Evolutionary conservation across 2,113 vertebrate species (phyloP).

Genomic region (Theristicus caerulescens): DNA sequence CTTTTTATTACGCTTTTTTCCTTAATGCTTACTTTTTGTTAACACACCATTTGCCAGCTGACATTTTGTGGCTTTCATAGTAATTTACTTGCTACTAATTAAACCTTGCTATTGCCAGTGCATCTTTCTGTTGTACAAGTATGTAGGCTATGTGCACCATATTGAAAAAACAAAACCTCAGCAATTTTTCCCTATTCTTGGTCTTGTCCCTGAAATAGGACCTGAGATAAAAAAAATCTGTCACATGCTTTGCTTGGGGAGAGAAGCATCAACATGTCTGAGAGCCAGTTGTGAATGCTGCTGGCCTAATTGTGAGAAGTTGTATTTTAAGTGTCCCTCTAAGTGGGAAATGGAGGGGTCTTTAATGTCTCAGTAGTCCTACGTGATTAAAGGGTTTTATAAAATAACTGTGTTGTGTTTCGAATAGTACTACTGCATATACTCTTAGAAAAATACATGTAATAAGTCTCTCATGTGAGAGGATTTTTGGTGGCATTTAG

Average conservation of each 20-base stretch:
- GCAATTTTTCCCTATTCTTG: fast-evolving
- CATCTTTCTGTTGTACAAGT: not conserved
- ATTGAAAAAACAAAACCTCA: not conserved
- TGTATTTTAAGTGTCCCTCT: not conserved
- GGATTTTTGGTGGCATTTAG: not conserved
- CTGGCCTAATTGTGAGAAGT: not conserved
- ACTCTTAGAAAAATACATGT: not conserved
- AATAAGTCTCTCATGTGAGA: not conserved
- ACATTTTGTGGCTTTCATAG: not conserved
- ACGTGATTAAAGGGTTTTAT: not conserved
- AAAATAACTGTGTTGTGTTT: not conserved
- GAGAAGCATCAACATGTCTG: not conserved
- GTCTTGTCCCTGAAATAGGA: not conserved
- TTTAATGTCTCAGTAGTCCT: not conserved
- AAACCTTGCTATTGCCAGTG: not conserved
- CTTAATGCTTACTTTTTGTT: not conserved
- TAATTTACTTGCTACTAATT: not conserved
- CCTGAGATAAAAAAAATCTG: not conserved
- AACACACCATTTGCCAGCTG: not conserved
- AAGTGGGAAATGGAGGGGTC: not conserved
- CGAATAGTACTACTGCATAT: not conserved
- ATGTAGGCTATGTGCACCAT: not conserved
- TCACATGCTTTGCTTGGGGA: not conserved
- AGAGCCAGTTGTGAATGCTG: not conserved
- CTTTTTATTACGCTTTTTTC: not conserved